Percentiles rank a stretch among this genome's conserved stretches.
Evolutionary conservation across 2,888 invertebrate genomes (phyloP).

Genomic region (Trichopria drosophilae): DNA sequence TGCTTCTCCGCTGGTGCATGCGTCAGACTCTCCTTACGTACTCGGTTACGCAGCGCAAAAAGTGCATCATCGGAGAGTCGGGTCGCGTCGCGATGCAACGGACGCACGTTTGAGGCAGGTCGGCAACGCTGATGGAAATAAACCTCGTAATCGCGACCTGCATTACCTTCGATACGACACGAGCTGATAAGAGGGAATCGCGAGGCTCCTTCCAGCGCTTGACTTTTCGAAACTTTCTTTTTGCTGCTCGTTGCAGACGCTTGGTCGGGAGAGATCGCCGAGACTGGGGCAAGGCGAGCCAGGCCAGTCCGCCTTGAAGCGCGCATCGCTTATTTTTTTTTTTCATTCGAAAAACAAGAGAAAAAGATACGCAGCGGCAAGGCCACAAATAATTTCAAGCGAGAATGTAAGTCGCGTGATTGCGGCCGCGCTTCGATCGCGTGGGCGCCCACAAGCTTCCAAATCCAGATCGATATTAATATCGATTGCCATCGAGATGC

Average conservation of each 20-base stretch:
- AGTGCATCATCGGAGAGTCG: no score
- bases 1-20: no score
- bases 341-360: slow-evolving; percentile 21
- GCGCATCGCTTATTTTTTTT: no score
- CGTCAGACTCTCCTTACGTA: no score
- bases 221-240: slow-evolving; percentile 28
- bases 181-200: slow-evolving; percentile 17
- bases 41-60: no score
- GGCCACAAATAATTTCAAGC: slow-evolving; percentile 29
- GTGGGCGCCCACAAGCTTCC: slow-evolving; percentile 36
- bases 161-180: slow-evolving; percentile 47
- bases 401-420: no score
- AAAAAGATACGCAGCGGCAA: slow-evolving; percentile 18
- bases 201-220: neutral
- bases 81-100: neutral
- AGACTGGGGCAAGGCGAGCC: slow-evolving; percentile 41
- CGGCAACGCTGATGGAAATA: slow-evolving; percentile 45
- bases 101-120: slow-evolving; percentile 48
- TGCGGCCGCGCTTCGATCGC: no score
- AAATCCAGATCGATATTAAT: no score
- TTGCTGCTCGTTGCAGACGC: slow-evolving; percentile 23
- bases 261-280: slow-evolving; percentile 23
- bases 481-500: no score
- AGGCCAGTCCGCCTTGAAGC: slow-evolving; percentile 39
- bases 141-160: slow-evolving; percentile 39